These are phyloP conservation scores for Gallirallus australis DNA, from an alignment of 2,797 vertebrate genomes.

Conservation along the genomic window DNA sequence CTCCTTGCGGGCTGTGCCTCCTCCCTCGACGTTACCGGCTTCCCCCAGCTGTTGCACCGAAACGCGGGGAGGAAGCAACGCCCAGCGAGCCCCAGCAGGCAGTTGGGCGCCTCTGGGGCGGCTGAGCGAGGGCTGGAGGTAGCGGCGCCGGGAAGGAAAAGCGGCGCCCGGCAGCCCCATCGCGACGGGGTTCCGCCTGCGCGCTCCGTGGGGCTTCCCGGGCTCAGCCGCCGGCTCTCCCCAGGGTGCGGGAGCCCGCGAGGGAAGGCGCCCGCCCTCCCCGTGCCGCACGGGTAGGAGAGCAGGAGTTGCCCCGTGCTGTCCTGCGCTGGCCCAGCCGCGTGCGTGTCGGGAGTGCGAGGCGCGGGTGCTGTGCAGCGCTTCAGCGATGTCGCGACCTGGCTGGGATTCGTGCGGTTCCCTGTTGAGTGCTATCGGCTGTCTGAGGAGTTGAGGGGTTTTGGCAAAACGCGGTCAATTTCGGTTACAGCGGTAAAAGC, in stretches of 20 bases:
- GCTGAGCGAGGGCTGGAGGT: neutral
- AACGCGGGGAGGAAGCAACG: neutral
- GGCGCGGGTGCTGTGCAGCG: neutral
- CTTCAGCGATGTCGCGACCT: rapidly evolving
- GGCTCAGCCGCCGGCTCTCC: neutral
- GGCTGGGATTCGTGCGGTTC: neutral
- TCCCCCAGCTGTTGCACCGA: neutral
- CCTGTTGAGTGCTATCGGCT: rapidly evolving
- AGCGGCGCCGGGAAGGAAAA: neutral
- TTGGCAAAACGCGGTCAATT: rapidly evolving
- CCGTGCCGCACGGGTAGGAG: neutral
- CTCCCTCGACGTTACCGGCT: neutral
- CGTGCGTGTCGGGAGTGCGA: neutral
- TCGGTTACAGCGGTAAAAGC: neutral
- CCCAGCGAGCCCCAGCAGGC: neutral
- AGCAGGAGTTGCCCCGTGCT: neutral
- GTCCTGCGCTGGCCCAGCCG: neutral
- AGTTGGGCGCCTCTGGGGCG: neutral
- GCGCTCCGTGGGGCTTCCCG: neutral
- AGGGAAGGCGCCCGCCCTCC: too few species aligned
- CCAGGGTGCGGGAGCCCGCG: neutral
- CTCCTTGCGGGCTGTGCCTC: neutral
- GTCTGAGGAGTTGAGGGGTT: neutral
- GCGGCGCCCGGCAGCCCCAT: neutral
- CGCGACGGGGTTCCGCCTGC: neutral